Base-by-base conservation (phyloP, 30 jellyfish, hydroid and myxozoan genomes). In the Mastigias papua region DNA sequence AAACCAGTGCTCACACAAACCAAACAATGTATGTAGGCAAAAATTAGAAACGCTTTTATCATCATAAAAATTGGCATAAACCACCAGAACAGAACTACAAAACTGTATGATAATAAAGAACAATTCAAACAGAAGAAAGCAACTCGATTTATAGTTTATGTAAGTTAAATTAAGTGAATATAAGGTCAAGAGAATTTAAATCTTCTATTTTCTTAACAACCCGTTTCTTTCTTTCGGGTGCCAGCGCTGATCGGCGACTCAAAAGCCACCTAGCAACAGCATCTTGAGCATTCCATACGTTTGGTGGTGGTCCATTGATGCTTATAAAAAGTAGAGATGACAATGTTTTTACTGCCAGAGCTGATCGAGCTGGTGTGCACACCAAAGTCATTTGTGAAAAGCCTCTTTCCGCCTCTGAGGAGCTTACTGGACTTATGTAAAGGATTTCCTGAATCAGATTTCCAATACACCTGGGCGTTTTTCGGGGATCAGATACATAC, bases 391-490 rank as follows among this genome's bases (percentile, higher is more conserved):
- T 73, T 58, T 86, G 89, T 35, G 85, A 65, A 62, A 86, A 86
- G 69, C 95, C 95, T 58, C 95, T 54, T 60, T 86, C 95, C 0
- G 88, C 86, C 73, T 73, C 95, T 30, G 95, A n/a, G 0, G 83
- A 49, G 73, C 91, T 81, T 13, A 63, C 42, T 64, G 91, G 91
- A 29, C 62, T 64, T 35, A 51, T 23, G 28, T 81, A 19, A 3
- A 81, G 82, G 11, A 81, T 32, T 64, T 54, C 91, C 68, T 81
- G 74, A 20, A 63, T 54, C 49, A 65, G 19, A 0, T 60, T 11
- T 62, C 63, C 79, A 27, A 29, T 64, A 0, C 48, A 26, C 50
- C 4, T 66, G 28, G 91, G 83, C 34, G 83, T 42, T 62, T 66
- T 66, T 11, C 85, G 82, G 20, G 86, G 46, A 42, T 73, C 91